These are phyloP conservation scores for Lypha dubia DNA, from an alignment of 2,888 invertebrate species.

Conservation along the genomic window DNA sequence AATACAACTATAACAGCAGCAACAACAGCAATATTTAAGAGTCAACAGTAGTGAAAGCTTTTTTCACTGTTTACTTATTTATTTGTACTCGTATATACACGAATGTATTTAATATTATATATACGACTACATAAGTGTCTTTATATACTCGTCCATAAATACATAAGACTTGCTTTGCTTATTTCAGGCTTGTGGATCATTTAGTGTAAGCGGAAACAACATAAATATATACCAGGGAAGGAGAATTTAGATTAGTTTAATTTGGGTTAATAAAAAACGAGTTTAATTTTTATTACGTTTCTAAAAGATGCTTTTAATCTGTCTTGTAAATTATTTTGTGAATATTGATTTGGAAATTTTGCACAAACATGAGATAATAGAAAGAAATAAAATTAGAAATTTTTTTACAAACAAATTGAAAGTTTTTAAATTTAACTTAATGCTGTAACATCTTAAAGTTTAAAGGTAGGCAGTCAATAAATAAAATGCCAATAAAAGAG, in stretches of 20 bases:
- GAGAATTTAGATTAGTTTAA: constrained; percentile 25
- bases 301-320: constrained; percentile 2
- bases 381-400: background rate
- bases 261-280: constrained; percentile 53
- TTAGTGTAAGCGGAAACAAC: constrained; percentile 31
- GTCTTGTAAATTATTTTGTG: constrained; percentile 1
- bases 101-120: too few relatives aligned
- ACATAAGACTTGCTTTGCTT: constrained; percentile 9
- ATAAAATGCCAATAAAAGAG: too few relatives aligned
- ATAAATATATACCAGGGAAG: background rate
- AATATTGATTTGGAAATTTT: background rate
- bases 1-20: background rate
- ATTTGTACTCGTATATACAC: background rate
- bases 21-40: constrained; percentile 18
- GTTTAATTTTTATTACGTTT: constrained; percentile 24
- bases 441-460: background rate
- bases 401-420: background rate
- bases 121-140: too few relatives aligned
- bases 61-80: constrained; percentile 24
- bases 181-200: constrained; percentile 19
- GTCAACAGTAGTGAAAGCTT: constrained; percentile 63
- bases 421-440: too few relatives aligned
- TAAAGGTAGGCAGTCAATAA: too few relatives aligned
- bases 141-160: background rate
- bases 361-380: constrained; percentile 30